A percentile compares a stretch with the other conserved stretches of the same genome.
phyloP scores from a whole-genome alignment of 2,113 vertebrate species.

The Anoura caudifer region DNA sequence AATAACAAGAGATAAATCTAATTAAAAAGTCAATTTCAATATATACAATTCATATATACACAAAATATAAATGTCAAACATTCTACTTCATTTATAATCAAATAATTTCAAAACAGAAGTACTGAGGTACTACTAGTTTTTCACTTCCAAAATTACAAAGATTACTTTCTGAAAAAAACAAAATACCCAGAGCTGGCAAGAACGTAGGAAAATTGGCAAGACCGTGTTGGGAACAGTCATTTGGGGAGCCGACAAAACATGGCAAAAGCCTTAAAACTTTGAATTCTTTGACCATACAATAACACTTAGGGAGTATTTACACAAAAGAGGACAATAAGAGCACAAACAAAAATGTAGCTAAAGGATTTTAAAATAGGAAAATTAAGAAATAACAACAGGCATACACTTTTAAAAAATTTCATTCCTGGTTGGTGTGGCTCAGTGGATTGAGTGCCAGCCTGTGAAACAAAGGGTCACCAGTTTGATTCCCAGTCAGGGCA shows the following conservation, averaged over 20 bases:
- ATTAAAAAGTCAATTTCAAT: background rate
- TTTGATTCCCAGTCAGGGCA: no score
- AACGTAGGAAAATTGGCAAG: background rate
- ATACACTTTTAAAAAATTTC: background rate
- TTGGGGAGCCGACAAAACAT: background rate
- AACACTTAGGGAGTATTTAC: background rate
- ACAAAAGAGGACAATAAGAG: background rate
- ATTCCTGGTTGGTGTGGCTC: no score
- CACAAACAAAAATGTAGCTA: background rate
- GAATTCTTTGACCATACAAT: background rate
- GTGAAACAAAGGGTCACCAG: no score
- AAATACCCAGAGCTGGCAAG: background rate
- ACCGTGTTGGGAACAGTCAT: background rate
- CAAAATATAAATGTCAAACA: background rate
- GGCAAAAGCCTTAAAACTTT: background rate
- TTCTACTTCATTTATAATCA: background rate
- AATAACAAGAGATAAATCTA: background rate
- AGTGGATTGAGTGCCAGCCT: no score
- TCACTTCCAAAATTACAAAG: background rate
- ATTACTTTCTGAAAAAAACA: background rate
- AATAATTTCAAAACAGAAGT: constrained; percentile 13
- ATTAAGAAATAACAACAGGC: constrained; percentile 2
- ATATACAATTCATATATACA: background rate
- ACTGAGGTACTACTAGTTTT: background rate
- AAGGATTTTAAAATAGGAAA: constrained; percentile 16